phyloP scores from a whole-genome alignment of 1,140 invertebrate genomes.

The Drosophila quadrilineata region DNA sequence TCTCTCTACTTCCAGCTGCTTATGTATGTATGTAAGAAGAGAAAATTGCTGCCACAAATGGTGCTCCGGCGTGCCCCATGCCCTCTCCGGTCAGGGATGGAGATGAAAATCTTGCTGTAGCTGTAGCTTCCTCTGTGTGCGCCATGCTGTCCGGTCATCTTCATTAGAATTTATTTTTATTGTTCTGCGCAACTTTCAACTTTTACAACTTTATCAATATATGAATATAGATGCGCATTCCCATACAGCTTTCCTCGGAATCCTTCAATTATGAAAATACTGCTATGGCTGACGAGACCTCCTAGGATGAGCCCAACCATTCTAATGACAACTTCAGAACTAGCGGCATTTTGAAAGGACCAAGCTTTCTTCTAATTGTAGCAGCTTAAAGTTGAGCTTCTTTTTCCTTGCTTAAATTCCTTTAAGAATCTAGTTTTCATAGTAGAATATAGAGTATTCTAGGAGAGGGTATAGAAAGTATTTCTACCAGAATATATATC shows the following conservation, averaged over 20 bases:
- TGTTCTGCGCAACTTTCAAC: conserved; percentile 77
- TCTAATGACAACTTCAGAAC: too few relatives aligned
- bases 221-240: conserved; percentile 71
- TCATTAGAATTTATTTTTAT: conserved; percentile 79
- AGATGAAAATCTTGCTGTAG: neutral
- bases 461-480: too few relatives aligned
- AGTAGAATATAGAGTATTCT: too few relatives aligned
- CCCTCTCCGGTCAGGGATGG: too few relatives aligned
- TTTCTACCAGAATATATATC: too few relatives aligned
- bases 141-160: conserved; percentile 72
- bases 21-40: conserved; percentile 72
- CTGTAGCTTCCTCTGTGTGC: conserved; percentile 18
- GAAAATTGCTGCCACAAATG: conserved; percentile 76
- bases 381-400: too few relatives aligned
- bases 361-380: too few relatives aligned
- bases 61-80: conserved; percentile 41
- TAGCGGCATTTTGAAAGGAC: too few relatives aligned
- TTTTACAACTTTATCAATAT: conserved; percentile 79
- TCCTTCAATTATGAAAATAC: conserved; percentile 66
- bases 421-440: too few relatives aligned
- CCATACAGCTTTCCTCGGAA: conserved; percentile 30
- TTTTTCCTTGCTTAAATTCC: too few relatives aligned
- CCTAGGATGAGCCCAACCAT: too few relatives aligned
- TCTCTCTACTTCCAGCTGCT: conserved; percentile 23
- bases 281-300: conserved; percentile 12